phyloP scores from a whole-genome alignment of 2,113 vertebrate genomes.

The Microcebus murinus region DNA sequence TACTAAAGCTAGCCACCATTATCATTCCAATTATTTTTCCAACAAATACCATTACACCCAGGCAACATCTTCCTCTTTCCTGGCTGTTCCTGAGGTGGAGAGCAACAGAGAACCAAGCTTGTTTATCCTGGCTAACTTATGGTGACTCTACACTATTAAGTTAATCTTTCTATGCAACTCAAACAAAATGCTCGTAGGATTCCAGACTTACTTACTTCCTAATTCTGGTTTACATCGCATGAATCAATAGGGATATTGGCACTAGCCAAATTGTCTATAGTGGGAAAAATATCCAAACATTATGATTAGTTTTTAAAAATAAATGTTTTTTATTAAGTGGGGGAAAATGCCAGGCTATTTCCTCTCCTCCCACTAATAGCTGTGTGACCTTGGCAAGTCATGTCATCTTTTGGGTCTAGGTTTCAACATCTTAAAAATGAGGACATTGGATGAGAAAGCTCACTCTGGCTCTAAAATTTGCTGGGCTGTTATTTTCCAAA shows the following conservation, averaged over 20 bases:
- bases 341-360: neutral
- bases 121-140: neutral
- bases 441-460: neutral
- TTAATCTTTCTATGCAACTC: neutral
- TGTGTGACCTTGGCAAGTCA: neutral
- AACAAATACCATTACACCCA: neutral
- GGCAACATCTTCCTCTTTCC: neutral
- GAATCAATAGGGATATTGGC: neutral
- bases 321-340: neutral
- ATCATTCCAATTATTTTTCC: neutral
- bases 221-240: neutral
- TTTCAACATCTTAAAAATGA: conserved; percentile 2
- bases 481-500: neutral
- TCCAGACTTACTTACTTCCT: neutral
- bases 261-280: neutral
- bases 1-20: neutral
- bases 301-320: neutral
- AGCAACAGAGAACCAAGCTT: neutral
- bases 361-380: neutral
- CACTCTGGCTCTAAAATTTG: neutral
- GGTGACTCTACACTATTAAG: too few species aligned
- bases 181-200: conserved; percentile 10
- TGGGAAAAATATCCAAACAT: neutral
- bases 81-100: neutral
- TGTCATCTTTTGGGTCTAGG: neutral